Evolutionary conservation across 2,113 vertebrate species (phyloP).

Genomic region (Syngnathoides biaculeatus): DNA sequence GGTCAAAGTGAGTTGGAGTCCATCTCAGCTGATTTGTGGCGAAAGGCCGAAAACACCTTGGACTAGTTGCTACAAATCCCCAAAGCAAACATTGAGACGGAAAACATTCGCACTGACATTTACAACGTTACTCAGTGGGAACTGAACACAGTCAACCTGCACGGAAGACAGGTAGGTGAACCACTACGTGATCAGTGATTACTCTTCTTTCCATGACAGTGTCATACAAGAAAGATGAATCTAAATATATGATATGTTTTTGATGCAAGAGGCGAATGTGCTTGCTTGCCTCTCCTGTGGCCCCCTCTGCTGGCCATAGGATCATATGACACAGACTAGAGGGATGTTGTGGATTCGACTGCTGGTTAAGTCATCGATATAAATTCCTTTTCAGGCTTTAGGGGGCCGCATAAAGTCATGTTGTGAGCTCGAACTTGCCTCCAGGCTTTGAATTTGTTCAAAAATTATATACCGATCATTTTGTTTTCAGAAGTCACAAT

Average conservation of each 20-base stretch:
- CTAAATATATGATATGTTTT: not conserved
- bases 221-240: not conserved
- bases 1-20: not conserved
- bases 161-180: too few species aligned
- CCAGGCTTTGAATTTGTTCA: too few species aligned
- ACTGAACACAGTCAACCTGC: too few species aligned
- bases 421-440: too few species aligned
- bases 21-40: not conserved
- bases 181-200: not conserved
- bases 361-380: not conserved
- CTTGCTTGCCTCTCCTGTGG: slow-evolving; percentile 50
- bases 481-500: not conserved
- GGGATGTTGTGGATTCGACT: not conserved
- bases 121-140: too few species aligned
- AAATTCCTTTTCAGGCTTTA: not conserved
- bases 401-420: too few species aligned
- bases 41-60: not conserved
- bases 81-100: not conserved
- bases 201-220: not conserved
- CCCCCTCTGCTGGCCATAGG: slow-evolving; percentile 70
- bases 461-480: too few species aligned
- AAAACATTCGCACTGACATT: not conserved
- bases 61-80: not conserved
- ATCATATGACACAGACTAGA: slow-evolving; percentile 41
- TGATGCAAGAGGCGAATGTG: not conserved